Evolutionary conservation across 2,888 invertebrate genomes (phyloP).

Genomic region (Brachylomia viminalis): DNA sequence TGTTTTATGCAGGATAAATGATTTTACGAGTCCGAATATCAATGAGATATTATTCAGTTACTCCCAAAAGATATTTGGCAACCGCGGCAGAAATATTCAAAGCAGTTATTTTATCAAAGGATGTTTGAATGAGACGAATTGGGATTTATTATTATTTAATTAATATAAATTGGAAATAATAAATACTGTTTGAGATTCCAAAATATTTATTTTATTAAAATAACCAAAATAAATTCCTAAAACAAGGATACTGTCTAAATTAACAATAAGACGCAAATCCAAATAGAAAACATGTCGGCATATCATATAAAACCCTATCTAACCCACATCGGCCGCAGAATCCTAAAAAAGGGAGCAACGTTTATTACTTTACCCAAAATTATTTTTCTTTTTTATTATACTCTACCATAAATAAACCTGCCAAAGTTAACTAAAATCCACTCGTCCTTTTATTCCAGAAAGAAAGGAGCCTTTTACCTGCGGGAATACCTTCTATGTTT

Average conservation of each 20-base stretch:
- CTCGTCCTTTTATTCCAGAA: conserved; percentile 70
- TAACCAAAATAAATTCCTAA: background rate
- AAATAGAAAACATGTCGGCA: conserved; percentile 32
- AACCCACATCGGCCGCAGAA: conserved; percentile 53
- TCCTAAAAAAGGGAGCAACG: conserved; percentile 63
- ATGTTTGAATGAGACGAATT: background rate
- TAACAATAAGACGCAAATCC: conserved; percentile 24
- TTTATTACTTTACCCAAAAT: conserved; percentile 68
- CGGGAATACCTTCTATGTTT: conserved; percentile 77
- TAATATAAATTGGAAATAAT: background rate
- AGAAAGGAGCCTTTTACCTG: conserved; percentile 77
- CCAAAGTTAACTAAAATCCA: conserved; percentile 70
- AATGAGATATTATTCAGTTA: conserved; percentile 69
- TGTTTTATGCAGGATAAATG: conserved; percentile 75
- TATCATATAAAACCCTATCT: conserved; percentile 54
- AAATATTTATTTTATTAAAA: background rate
- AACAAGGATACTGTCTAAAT: conserved; percentile 1
- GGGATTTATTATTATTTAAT: background rate
- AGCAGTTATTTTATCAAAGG: conserved; percentile 1
- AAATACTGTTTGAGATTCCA: background rate
- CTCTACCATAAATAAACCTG: conserved; percentile 68
- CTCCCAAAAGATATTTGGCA: conserved; percentile 42
- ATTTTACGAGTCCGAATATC: conserved; percentile 69
- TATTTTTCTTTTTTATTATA: conserved; percentile 70
- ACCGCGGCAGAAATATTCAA: conserved; percentile 16